Percentiles rank a stretch among this genome's conserved stretches.
Evolutionary conservation across 2,888 invertebrate genomes (phyloP).

Genomic region (Branchipolynoe longqiensis): DNA sequence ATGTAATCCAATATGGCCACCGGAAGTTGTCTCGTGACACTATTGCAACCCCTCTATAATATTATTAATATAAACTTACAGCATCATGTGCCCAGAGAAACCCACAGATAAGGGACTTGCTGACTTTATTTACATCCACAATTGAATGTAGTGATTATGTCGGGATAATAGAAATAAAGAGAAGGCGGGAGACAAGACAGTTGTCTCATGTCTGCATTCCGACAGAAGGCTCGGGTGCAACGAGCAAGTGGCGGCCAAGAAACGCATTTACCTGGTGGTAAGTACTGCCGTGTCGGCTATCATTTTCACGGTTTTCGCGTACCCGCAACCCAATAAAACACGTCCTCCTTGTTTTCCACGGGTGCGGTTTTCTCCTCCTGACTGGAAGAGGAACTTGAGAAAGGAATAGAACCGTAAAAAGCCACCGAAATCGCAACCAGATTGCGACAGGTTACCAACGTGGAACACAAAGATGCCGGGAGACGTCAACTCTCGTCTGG

Average conservation of each 20-base stretch:
- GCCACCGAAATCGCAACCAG: background rate
- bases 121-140: too few relatives aligned
- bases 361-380: background rate
- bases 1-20: too few relatives aligned
- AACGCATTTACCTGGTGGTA: slow-evolving; percentile 38
- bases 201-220: slow-evolving; percentile 30
- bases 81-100: too few relatives aligned
- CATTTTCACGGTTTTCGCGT: slow-evolving; percentile 27
- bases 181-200: too few relatives aligned
- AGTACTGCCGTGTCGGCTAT: slow-evolving; percentile 58
- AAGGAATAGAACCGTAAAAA: background rate
- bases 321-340: background rate
- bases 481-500: slow-evolving; percentile 40
- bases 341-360: background rate
- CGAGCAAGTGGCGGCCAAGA: background rate
- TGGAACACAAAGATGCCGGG: slow-evolving; percentile 59
- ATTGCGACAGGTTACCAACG: slow-evolving; percentile 37
- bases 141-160: too few relatives aligned
- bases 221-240: background rate
- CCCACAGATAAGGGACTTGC: too few relatives aligned
- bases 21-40: too few relatives aligned
- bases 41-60: too few relatives aligned
- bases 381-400: background rate
- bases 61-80: too few relatives aligned
- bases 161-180: too few relatives aligned